Conservation (phyloP, 2,888 invertebrate genomes). For the Limnephilus lunatus region DNA sequence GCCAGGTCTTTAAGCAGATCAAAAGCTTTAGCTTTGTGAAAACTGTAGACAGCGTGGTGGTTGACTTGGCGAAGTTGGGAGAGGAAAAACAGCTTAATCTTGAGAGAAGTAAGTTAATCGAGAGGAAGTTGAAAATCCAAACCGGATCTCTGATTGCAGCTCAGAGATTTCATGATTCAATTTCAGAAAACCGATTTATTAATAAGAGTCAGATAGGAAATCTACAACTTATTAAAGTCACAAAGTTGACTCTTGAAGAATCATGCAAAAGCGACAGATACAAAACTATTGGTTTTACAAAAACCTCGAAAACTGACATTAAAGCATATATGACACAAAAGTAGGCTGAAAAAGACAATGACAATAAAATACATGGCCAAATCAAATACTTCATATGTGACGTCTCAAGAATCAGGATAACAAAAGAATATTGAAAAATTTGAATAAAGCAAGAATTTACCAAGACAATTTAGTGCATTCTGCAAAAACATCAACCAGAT, state of each 20-base stretch:
- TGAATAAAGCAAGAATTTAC: no score
- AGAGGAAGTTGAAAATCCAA: not conserved
- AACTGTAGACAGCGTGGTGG: no score
- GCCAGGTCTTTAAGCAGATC: no score
- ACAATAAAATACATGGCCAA: no score
- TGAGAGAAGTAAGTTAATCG: not conserved
- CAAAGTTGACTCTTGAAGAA: not conserved
- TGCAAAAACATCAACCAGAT: no score
- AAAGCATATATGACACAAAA: not conserved
- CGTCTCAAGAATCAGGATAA: no score
- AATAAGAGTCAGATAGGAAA: not conserved
- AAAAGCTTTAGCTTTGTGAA: no score
- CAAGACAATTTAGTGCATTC: no score
- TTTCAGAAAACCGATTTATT: not conserved
- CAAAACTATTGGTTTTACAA: not conserved
- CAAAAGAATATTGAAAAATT: no score
- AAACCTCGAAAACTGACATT: not conserved
- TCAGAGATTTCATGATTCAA: not conserved
- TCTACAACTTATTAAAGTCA: not conserved
- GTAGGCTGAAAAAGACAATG: no score
- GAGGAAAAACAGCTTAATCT: not conserved
- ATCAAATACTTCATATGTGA: no score
- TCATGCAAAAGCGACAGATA: not conserved
- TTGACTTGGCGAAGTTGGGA: not conserved
- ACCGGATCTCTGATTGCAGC: not conserved